Conservation (phyloP, 2,888 invertebrate genomes). For the Cyrtodaria siliqua region DNA sequence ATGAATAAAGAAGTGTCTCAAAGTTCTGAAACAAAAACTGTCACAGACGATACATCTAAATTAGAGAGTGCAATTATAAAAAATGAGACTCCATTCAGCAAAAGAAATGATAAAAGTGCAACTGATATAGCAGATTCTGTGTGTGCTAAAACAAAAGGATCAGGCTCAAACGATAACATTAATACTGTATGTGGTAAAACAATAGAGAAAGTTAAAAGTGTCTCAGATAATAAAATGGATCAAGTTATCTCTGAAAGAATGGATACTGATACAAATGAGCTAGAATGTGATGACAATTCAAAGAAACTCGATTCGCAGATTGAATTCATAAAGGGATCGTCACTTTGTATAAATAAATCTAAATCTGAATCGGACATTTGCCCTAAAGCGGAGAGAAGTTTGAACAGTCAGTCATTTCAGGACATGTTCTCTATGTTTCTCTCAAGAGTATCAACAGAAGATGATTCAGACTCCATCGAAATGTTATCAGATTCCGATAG, state of each 20-base stretch:
- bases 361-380: too few species aligned
- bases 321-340: neutral
- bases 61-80: neutral
- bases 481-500: conserved; percentile 45
- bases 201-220: too few species aligned
- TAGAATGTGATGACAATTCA: neutral
- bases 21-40: too few species aligned
- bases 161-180: too few species aligned
- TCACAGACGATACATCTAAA: neutral
- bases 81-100: neutral
- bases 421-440: conserved; percentile 37
- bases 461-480: conserved; percentile 20
- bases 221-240: too few species aligned
- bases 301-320: neutral
- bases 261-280: neutral
- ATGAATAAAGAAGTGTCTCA: neutral
- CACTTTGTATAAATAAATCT: too few species aligned
- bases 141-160: too few species aligned
- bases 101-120: neutral
- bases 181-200: too few species aligned
- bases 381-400: too few species aligned
- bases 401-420: conserved; percentile 25
- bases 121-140: neutral
- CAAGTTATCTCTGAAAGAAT: neutral
- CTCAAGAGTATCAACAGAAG: conserved; percentile 7